Evolutionary conservation across 2,888 invertebrate genomes (phyloP).

Genomic region (Diachrysia chrysitis): DNA sequence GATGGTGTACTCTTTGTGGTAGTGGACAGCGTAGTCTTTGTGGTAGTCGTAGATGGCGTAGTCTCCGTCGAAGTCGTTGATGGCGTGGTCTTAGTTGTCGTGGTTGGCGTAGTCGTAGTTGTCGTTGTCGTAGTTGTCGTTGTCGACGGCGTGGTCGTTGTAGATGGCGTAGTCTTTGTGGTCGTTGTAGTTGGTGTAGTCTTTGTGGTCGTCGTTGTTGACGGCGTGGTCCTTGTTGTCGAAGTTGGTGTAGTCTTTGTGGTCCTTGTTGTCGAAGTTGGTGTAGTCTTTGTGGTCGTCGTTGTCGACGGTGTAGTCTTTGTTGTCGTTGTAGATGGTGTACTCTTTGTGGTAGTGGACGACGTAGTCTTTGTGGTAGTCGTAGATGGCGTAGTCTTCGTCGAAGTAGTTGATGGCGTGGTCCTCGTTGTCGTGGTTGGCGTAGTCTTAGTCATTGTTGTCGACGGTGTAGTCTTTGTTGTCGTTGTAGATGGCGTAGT

Average conservation of each 20-base stretch:
- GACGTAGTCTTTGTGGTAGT: neutral
- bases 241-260: neutral
- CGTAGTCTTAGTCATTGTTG: neutral
- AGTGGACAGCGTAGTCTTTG: too few relatives aligned
- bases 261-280: neutral
- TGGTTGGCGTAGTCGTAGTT: too few relatives aligned
- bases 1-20: too few relatives aligned
- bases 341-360: neutral
- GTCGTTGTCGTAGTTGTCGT: neutral
- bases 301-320: neutral
- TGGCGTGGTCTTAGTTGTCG: too few relatives aligned
- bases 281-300: neutral
- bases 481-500: neutral
- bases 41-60: too few relatives aligned
- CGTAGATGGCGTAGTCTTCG: neutral
- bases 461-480: neutral
- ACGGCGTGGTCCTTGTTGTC: neutral
- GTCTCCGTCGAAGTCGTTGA: too few relatives aligned
- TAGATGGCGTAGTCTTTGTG: too few relatives aligned
- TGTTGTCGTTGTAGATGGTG: neutral
- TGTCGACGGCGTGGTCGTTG: too few relatives aligned
- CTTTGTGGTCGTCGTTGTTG: slow-evolving; percentile 8
- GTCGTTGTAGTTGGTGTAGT: slow-evolving; percentile 11
- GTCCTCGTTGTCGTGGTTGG: neutral
- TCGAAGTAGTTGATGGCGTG: neutral